Evolutionary conservation across 1,140 invertebrate genomes (phyloP), one percentile per base, ranked within the genome.

Genomic region (Penaeus vannamei): DNA sequence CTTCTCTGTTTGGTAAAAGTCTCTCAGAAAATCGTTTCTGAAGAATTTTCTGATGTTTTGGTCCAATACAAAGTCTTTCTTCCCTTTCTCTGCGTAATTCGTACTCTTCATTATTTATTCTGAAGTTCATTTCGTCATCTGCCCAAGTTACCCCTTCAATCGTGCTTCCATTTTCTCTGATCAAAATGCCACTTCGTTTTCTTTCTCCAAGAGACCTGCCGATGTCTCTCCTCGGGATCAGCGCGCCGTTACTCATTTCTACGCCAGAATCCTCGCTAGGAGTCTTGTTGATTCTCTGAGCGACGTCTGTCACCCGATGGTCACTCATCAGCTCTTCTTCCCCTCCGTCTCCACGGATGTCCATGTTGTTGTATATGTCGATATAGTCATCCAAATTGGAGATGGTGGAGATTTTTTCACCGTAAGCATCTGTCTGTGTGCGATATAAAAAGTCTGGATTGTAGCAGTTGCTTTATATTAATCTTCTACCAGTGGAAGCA

Each of bases 231-330:
- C 80, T 29, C 81, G 83, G 92, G 93, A 94, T 95, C 94, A 93
- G 95, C 93, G 92, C 92, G 94, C 94, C 93, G 95, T 92, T 91
- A 82, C 91, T 95, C 93, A 96, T 94, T 92, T 96, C 96, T 92
- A 97, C 95, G 92, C 96, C 96, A 93, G 96, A 96, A 94, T 97
- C 96, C 93, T 97, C 96, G 93, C 96, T 96, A 80, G 96, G 96
- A 85, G 96, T 96, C 92, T 96, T 95, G 93, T 95, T 95, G 91
- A 95, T 95, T 85, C 66, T 83, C 23, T 72, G 77, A 42, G 29
- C 42, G 69, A 83, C 90, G 29, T 87, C 90, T 53, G 85, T 36
- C 72, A 84, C 76, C 36, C 85, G 88, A 60, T 85, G 84, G 64
- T 62, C 60, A 22, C 76, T 86, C 85, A 79, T 62, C 53, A 80